These are phyloP conservation scores for Tholera decimalis DNA, from an alignment of 2,888 invertebrate species.

Conservation along the genomic window DNA sequence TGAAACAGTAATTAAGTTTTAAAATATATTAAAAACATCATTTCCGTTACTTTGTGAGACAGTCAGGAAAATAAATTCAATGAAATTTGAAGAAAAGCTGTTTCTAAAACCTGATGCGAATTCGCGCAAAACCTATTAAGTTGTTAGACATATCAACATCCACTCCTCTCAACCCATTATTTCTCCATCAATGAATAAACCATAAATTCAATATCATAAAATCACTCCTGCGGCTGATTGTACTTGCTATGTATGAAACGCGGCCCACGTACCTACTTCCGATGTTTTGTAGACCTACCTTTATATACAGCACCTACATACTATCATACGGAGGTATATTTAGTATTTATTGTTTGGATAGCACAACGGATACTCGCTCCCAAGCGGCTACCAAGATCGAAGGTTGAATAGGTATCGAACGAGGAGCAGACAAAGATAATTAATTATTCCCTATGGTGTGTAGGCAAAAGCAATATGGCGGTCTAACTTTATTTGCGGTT, in stretches of 20 bases:
- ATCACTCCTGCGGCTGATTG: slow-evolving; percentile 36
- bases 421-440: slow-evolving; percentile 27
- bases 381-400: slow-evolving; percentile 26
- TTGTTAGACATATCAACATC: slow-evolving; percentile 8
- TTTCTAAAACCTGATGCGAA: background rate
- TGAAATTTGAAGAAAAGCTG: background rate
- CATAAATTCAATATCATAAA: slow-evolving; percentile 36
- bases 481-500: background rate
- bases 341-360: slow-evolving; percentile 41
- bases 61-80: background rate
- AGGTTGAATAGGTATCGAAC: slow-evolving; percentile 43
- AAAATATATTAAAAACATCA: background rate
- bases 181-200: slow-evolving; percentile 31
- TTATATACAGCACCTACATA: slow-evolving; percentile 38
- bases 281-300: slow-evolving; percentile 38
- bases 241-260: slow-evolving; percentile 43
- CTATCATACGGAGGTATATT: slow-evolving; percentile 3
- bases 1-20: background rate
- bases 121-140: slow-evolving; percentile 7
- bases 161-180: slow-evolving; percentile 7
- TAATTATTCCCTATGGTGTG: slow-evolving; percentile 33
- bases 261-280: slow-evolving; percentile 58
- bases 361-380: slow-evolving; percentile 29
- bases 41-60: background rate
- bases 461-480: slow-evolving; percentile 31